Conservation (phyloP, 2,113 vertebrate species). For the Oxygymnocypris stewartii region DNA sequence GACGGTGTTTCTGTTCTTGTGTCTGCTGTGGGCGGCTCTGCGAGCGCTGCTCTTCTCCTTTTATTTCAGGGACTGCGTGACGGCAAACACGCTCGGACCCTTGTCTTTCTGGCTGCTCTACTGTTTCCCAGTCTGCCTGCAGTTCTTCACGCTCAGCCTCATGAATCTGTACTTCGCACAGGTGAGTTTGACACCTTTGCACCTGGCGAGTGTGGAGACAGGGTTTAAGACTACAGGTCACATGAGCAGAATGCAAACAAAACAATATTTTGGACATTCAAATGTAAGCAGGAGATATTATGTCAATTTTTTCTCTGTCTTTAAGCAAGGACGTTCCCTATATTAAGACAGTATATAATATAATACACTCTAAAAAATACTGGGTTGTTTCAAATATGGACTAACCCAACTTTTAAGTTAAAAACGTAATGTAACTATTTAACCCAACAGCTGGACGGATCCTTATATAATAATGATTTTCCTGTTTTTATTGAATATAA, state of each 20-base stretch:
- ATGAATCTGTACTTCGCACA: conserved; percentile 97
- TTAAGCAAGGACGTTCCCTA: no score
- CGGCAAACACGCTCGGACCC: conserved; percentile 87
- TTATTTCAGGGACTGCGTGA: conserved; percentile 92
- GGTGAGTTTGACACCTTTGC: conserved; percentile 62
- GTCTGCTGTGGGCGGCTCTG: conserved; percentile 94
- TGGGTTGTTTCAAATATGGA: no score
- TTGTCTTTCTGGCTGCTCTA: conserved; percentile 97
- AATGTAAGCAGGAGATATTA: no score
- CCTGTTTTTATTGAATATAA: background rate
- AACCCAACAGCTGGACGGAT: no score
- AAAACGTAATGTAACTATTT: no score
- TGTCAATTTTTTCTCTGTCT: no score
- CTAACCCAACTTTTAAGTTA: no score
- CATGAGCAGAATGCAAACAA: background rate
- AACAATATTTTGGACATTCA: background rate
- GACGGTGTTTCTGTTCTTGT: conserved; percentile 96
- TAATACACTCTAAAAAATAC: no score
- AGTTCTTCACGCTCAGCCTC: conserved; percentile 97
- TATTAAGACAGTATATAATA: no score
- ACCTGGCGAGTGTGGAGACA: background rate
- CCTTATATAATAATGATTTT: no score
- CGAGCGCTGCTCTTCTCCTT: conserved; percentile 95
- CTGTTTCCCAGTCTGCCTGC: conserved; percentile 95
- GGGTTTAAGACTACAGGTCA: background rate